phyloP scores from a whole-genome alignment of 2,888 invertebrate genomes.

The Phengaris alcon region DNA sequence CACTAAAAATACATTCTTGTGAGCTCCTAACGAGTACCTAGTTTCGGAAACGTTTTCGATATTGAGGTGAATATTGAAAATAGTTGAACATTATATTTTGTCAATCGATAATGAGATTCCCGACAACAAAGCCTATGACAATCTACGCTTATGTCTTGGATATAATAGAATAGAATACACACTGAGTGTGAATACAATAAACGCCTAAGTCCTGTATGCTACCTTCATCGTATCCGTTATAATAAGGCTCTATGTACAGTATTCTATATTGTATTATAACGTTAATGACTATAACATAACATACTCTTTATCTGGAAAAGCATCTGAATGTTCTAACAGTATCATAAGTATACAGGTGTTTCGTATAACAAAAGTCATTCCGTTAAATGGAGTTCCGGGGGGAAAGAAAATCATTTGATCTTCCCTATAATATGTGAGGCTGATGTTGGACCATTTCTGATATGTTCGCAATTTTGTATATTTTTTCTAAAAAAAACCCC shows the following conservation, averaged over 20 bases:
- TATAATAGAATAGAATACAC: constrained; percentile 3
- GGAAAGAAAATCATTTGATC: no score
- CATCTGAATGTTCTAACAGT: neutral
- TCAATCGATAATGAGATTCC: neutral
- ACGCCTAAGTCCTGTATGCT: neutral
- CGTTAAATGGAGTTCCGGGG: no score
- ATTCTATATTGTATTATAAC: neutral
- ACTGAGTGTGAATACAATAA: neutral
- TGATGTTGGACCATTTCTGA: no score
- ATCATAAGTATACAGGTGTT: neutral
- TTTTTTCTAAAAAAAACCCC: no score
- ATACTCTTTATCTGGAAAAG: neutral
- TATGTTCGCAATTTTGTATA: no score
- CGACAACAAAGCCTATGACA: neutral
- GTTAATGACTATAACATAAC: neutral
- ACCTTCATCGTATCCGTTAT: neutral
- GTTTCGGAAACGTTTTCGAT: no score
- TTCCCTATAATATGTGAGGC: no score
- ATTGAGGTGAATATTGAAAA: no score
- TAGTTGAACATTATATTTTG: neutral
- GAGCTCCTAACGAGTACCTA: no score
- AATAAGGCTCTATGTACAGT: neutral
- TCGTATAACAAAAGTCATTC: no score
- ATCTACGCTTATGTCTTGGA: neutral
- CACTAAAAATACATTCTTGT: no score